A percentile compares a stretch with the other conserved stretches of the same genome.
Evolutionary conservation across 2,797 vertebrate genomes (phyloP).

Genomic region (Peromyscus aztecus): DNA sequence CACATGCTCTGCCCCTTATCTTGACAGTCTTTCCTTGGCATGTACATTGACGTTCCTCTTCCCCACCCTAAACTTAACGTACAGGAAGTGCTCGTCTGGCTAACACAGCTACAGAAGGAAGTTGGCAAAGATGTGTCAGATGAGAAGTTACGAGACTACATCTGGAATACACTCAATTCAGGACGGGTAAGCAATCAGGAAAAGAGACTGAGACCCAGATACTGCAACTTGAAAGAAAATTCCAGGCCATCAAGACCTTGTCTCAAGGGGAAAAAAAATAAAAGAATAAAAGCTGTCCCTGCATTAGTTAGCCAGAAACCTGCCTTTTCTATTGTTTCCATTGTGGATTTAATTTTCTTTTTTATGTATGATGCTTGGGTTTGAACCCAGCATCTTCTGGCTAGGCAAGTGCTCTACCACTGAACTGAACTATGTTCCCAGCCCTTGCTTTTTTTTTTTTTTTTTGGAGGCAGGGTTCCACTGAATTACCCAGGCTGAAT

Average conservation of each 20-base stretch:
- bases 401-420: background rate
- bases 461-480: background rate
- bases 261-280: conserved; percentile 4
- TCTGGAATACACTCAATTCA: conserved; percentile 99
- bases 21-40: background rate
- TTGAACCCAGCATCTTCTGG: background rate
- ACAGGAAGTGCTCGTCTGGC: conserved; percentile 98
- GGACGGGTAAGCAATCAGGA: conserved; percentile 93
- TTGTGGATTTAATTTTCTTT: background rate
- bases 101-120: conserved; percentile 97
- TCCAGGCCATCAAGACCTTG: background rate
- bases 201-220: background rate
- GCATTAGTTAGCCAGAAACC: background rate
- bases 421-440: background rate
- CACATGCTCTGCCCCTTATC: background rate
- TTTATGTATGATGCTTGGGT: background rate
- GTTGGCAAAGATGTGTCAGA: conserved; percentile 96
- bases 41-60: conserved; percentile 43
- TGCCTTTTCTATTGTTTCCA: background rate
- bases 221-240: conserved; percentile 35
- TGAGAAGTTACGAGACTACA: conserved; percentile 96
- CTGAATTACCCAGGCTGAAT: background rate
- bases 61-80: background rate
- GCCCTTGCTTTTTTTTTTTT: background rate
- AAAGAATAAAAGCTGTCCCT: conserved; percentile 40